These are phyloP conservation scores for Idaea dimidiata DNA, from an alignment of 2,888 invertebrate species.

Conservation along the genomic window DNA sequence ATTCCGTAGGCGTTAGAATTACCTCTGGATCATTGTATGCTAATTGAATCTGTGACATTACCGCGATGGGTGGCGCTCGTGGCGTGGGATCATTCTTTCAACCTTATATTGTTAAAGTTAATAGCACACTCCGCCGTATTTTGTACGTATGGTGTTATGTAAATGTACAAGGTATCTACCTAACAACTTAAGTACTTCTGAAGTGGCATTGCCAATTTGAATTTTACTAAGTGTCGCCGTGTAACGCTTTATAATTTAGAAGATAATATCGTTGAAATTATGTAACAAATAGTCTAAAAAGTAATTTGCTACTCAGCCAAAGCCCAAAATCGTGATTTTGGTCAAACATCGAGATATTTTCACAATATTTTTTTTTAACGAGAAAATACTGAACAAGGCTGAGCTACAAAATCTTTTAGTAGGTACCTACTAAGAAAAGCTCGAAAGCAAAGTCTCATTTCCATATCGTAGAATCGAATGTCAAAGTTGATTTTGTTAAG, in stretches of 20 bases:
- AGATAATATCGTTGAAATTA: background rate
- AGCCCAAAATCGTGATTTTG: background rate
- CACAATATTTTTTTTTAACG: conserved; percentile 14
- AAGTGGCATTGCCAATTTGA: too few species aligned
- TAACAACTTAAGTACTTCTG: background rate
- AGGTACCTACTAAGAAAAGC: background rate
- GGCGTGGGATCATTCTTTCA: conserved; percentile 56
- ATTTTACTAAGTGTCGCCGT: too few species aligned
- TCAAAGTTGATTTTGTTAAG: background rate
- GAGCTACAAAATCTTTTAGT: background rate
- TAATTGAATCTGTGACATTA: conserved; percentile 57
- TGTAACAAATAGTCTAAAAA: conserved; percentile 8
- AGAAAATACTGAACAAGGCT: background rate
- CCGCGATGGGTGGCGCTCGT: conserved; percentile 44
- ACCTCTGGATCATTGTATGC: conserved; percentile 60
- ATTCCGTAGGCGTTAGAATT: conserved; percentile 49
- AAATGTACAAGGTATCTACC: background rate
- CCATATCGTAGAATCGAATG: background rate
- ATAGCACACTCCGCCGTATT: background rate
- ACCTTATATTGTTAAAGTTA: conserved; percentile 17
- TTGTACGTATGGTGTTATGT: background rate
- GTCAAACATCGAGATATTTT: background rate
- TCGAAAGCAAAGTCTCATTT: background rate
- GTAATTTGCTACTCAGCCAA: background rate
- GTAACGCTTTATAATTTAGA: too few species aligned